Evolutionary conservation across 2,113 vertebrate genomes (phyloP).

Genomic region (cat (Felis catus)): F.catus_Fca126_mat1.0 CM031412.1:27242001-27242500

Average conservation of each 20-base stretch:
- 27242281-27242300: constrained; percentile 42
- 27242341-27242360: constrained; percentile 51
- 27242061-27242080: not conserved
- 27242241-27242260: constrained; percentile 52
- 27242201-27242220: constrained; percentile 60
- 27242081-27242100: constrained; percentile 51
- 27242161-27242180: constrained; percentile 62
- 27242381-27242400: constrained; percentile 67
- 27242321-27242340: not conserved
- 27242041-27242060: not conserved
- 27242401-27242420: constrained; percentile 58
- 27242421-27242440: constrained; percentile 65
- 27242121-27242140: not conserved
- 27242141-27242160: constrained; percentile 60
- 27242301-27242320: constrained; percentile 51
- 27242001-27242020: not conserved
- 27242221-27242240: constrained; percentile 65
- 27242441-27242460: constrained; percentile 56
- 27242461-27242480: not conserved
- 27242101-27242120: constrained; percentile 34
- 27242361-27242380: constrained; percentile 61
- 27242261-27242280: constrained; percentile 60
- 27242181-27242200: constrained; percentile 33
- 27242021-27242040: not conserved
- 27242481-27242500: not conserved